Evolutionary conservation across 1,140 invertebrate species (phyloP), one percentile per base, ranked within the genome.

Genomic region (Alviniconcha marisindica): DNA sequence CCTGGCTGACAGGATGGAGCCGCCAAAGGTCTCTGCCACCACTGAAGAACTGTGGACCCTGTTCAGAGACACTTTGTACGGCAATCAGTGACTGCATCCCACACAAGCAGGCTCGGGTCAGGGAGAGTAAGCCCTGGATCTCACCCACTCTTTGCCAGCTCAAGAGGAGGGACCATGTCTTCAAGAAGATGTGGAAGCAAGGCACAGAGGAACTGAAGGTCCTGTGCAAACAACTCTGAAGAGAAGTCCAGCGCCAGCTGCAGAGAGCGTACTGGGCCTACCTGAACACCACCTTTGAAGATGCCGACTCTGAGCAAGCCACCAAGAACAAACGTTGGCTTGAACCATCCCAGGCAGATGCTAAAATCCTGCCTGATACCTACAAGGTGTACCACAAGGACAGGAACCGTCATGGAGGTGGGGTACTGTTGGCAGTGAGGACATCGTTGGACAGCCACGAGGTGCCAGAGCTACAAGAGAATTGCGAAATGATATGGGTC

Each of bases 331-430:
- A n/a, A n/a, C n/a, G 12, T 51, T 51, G 48, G 48, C 48, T 51
- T 51, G 48, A 51, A 12, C 48, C 48, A 12, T 12, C 48, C 48
- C 12, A 15, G 12, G 21, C 12, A 15, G 31, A 66, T 21, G 10
- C 7, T 66, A 31, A 66, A 33, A 60, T 33, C 7, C 28, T 66
- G 10, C 60, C 54, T 60, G 54, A 60, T 0, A 60, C 54, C 4
- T 60, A 60, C 54, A 60, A 60, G 54, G 21, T 60, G 54, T 60
- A 60, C 54, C 54, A 24, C 54, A 60, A 60, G 54, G 54, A 60
- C 54, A 60, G 54, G 54, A 60, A 60, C 54, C 4, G 54, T 18
- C 28, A 18, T n/a, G 54, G 5, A 60, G 54, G 54, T 60, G 54
- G 54, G 5, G 54, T 24, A 18, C 54, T 60, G 54, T 5, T 60